These are phyloP conservation scores for Philopotamus ludificatus DNA, from an alignment of 1,140 invertebrate genomes.

Conservation along the genomic window DNA sequence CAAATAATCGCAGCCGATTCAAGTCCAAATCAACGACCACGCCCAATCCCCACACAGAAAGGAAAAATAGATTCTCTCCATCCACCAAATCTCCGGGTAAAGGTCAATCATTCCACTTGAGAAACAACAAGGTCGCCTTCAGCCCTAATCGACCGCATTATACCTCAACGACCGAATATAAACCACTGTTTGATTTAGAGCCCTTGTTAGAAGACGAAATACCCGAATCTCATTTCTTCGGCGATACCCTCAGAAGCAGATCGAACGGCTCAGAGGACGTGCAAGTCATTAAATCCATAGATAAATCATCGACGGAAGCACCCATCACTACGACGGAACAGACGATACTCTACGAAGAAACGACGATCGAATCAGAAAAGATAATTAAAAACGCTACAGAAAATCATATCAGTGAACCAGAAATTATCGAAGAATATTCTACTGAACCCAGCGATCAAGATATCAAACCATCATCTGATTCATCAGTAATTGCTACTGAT, in stretches of 20 bases:
- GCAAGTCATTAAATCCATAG: constrained; percentile 54
- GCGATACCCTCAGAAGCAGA: constrained; percentile 53
- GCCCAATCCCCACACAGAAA: constrained; percentile 38
- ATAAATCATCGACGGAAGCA: constrained; percentile 35
- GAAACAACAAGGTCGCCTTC: constrained; percentile 39
- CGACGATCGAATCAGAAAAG: neutral
- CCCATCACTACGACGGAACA: constrained; percentile 21
- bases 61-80: constrained; percentile 42
- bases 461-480: neutral
- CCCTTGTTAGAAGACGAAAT: constrained; percentile 58
- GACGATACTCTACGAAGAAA: neutral
- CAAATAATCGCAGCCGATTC: constrained; percentile 39
- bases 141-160: constrained; percentile 41
- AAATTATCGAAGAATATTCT: neutral
- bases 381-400: constrained; percentile 8
- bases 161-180: constrained; percentile 54
- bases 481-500: neutral
- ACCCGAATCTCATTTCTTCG: constrained; percentile 52
- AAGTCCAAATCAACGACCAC: constrained; percentile 40
- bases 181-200: constrained; percentile 55
- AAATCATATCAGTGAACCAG: neutral
- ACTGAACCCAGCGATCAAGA: constrained; percentile 8
- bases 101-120: constrained; percentile 37
- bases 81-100: constrained; percentile 39
- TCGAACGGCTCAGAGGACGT: constrained; percentile 55